Percentiles rank a stretch among this genome's conserved stretches.
Conservation (phyloP, 2,888 invertebrate genomes). For the Atethmia centrago region DNA sequence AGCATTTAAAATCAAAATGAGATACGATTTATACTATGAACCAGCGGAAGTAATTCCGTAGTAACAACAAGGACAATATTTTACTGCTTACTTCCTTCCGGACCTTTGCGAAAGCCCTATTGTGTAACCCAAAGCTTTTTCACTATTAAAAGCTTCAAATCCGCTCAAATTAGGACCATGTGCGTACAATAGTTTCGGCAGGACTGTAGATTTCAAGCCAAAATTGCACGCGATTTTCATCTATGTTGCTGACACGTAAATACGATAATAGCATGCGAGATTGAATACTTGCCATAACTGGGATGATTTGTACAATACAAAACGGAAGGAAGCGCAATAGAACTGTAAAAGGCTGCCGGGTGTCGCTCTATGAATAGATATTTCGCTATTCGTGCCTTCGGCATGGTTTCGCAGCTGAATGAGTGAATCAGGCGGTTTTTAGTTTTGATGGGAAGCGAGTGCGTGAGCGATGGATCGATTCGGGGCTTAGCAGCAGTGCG, state of each 20-base stretch:
- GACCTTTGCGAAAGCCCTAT: constrained; percentile 66
- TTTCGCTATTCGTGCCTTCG: constrained; percentile 86
- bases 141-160: constrained; percentile 43
- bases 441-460: constrained; percentile 80
- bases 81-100: constrained; percentile 77
- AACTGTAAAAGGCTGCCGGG: constrained; percentile 78
- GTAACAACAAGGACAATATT: constrained; percentile 62
- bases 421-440: constrained; percentile 76
- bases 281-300: constrained; percentile 55
- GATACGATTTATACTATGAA: constrained; percentile 68
- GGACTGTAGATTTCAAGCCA: constrained; percentile 18
- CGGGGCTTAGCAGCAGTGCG: constrained; percentile 82
- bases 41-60: constrained; percentile 69
- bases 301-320: constrained; percentile 59
- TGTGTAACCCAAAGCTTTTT: constrained; percentile 50
- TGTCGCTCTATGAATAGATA: constrained; percentile 78
- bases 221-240: constrained; percentile 42
- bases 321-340: constrained; percentile 85
- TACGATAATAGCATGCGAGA: constrained; percentile 58
- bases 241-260: constrained; percentile 47
- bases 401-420: constrained; percentile 84
- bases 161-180: constrained; percentile 40
- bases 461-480: constrained; percentile 86
- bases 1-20: constrained; percentile 61
- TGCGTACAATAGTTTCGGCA: constrained; percentile 46